Base-by-base conservation (phyloP, 1,140 invertebrate genomes). In the Drosophila lacteicornis region DNA sequence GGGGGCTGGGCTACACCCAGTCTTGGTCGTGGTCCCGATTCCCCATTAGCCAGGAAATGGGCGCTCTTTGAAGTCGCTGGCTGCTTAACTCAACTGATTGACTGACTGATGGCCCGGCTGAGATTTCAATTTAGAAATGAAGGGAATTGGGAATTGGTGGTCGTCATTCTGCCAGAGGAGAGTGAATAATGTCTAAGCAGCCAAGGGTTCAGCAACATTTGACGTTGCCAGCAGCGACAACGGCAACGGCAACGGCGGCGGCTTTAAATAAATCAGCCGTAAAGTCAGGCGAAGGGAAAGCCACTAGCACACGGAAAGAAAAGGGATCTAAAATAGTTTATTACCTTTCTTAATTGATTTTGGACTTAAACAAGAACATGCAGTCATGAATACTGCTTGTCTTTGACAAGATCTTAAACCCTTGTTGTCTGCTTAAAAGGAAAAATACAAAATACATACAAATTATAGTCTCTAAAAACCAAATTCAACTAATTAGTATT, bases 161-260 rank as follows among this genome's bases (percentile, higher is more conserved):
- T 33, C 42, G 43, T 59, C 63, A 36, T 59, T 58, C 57, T 53
- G 19, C 17, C 71, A 12, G 51, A 65, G 12, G 59, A 75, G 38
- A 86, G 49, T 63, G 71, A 77, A 71, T 86, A 62, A 69, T 69
- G 75, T 65, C 74, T 55, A 79, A 82, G 79, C 61, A 66, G 59
- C 51, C 84, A 80, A 84, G 76, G 83, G 85, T 84, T 88, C 85
- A 87, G 84, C 84, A 83, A 88, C 84, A 88, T 88, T 80, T 87
- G 61, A 75, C 51, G 73, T 49, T n/a, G 57, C 36, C 47, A 22
- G 57, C 59, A 25, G 13, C 17, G 49, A 17, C 49, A 30, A 50
- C 9, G 27, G 30, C 49, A 30, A 50, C 9, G 27, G 49, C 33
- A 40, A 40, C 46, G 73, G 80, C 71, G 77, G 77, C 68, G 80